Evolutionary conservation across 2,888 invertebrate genomes (phyloP).

Genomic region (Tetragonula carbonaria): DNA sequence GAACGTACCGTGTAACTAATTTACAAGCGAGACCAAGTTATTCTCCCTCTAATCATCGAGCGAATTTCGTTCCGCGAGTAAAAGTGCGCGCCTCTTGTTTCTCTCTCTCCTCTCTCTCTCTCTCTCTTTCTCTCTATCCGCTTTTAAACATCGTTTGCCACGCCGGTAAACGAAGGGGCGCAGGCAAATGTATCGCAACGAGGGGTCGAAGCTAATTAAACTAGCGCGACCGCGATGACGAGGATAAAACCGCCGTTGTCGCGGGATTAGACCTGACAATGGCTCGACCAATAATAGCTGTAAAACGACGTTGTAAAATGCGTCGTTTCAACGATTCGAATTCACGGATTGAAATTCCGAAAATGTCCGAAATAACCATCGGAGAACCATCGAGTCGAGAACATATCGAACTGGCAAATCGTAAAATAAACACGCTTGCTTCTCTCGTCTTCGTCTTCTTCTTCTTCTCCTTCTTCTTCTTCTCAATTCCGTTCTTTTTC

Average conservation of each 20-base stretch:
- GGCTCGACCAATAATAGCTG: conserved; percentile 44
- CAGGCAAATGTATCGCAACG: conserved; percentile 13
- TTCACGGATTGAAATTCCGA: neutral
- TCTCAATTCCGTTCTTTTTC: too few species aligned
- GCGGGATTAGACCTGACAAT: conserved; percentile 42
- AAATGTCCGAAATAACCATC: too few species aligned
- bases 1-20: conserved; percentile 13
- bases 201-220: conserved; percentile 31
- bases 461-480: neutral
- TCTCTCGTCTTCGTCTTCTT: neutral
- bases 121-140: neutral
- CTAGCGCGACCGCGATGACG: conserved; percentile 19
- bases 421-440: neutral
- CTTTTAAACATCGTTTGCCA: conserved; percentile 28
- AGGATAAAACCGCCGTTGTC: conserved; percentile 16
- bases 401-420: neutral
- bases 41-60: conserved; percentile 26
- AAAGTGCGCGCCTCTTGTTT: neutral
- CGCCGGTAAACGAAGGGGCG: neutral
- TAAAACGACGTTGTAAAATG: conserved; percentile 41
- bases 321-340: conserved; percentile 40
- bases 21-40: conserved; percentile 14
- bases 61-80: conserved; percentile 13
- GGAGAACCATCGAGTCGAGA: neutral
- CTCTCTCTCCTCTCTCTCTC: neutral